Evolutionary conservation across 2,888 invertebrate species (phyloP).

Genomic region (Lasioglossum figueresi): DNA sequence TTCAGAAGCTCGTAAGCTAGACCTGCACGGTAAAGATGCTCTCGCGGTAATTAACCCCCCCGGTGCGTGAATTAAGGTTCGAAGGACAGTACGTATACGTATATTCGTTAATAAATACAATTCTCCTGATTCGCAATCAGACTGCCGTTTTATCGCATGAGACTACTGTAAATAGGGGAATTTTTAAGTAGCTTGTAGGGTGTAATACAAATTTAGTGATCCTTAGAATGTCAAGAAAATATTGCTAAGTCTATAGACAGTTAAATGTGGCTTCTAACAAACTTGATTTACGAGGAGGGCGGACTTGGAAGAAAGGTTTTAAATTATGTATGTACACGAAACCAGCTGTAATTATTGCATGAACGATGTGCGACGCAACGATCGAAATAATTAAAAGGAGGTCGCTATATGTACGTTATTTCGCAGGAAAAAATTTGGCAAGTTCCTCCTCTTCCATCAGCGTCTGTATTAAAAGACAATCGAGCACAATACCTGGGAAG

Average conservation of each 20-base stretch:
- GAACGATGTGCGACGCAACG: no score
- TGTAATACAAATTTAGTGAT: background rate
- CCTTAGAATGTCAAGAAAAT: background rate
- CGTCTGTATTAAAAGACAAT: constrained; percentile 3
- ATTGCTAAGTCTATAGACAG: background rate
- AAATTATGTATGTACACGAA: background rate
- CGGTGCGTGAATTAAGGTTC: no score
- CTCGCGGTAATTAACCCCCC: no score
- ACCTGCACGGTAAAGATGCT: no score
- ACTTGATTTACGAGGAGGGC: background rate
- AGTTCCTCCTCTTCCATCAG: background rate
- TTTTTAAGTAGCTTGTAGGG: background rate
- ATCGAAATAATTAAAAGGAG: background rate
- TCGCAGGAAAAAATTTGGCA: background rate
- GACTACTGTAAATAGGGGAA: no score
- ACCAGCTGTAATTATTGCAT: no score
- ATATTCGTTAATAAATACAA: no score
- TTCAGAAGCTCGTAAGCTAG: no score
- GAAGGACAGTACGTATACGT: no score
- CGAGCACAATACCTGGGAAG: constrained; percentile 2
- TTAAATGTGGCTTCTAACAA: background rate
- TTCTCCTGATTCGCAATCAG: no score
- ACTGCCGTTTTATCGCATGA: no score
- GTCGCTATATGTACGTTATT: background rate
- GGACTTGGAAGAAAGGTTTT: background rate